phyloP scores from a whole-genome alignment of 2,888 invertebrate genomes.

The Neoscelio sp. region DNA sequence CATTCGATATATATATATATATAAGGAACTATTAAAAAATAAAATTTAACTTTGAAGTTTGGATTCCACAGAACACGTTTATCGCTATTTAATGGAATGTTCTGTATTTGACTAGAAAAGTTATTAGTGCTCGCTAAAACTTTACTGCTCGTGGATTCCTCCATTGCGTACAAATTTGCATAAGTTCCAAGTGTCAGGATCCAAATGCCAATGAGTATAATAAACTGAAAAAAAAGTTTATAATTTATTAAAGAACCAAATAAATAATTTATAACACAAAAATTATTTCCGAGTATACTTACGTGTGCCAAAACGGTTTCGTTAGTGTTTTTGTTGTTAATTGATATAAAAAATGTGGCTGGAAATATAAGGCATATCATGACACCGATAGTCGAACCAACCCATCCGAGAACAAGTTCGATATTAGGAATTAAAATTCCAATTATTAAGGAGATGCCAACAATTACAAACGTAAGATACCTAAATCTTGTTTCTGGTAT shows the following conservation, averaged over 20 bases:
- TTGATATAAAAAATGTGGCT: constrained; percentile 93
- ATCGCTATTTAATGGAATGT: constrained; percentile 75
- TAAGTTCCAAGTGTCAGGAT: constrained; percentile 96
- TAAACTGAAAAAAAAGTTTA: constrained; percentile 85
- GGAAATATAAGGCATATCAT: constrained; percentile 97
- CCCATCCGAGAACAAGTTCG: constrained; percentile 96
- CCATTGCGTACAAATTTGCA: constrained; percentile 92
- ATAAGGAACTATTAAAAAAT: neutral
- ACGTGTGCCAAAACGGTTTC: constrained; percentile 94
- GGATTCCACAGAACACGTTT: constrained; percentile 71
- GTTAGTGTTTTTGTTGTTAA: constrained; percentile 93
- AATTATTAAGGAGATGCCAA: constrained; percentile 89
- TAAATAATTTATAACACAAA: constrained; percentile 10
- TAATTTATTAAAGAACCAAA: constrained; percentile 1
- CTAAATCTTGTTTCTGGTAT: constrained; percentile 95
- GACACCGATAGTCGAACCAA: constrained; percentile 98
- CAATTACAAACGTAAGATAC: constrained; percentile 91
- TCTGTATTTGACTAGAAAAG: constrained; percentile 77
- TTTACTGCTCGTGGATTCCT: constrained; percentile 84
- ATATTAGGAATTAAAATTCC: constrained; percentile 96
- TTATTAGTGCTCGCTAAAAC: constrained; percentile 73
- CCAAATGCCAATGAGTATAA: constrained; percentile 92
- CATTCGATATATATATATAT: too few species aligned
- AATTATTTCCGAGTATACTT: constrained; percentile 61
- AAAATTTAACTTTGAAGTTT: constrained; percentile 71